Evolutionary conservation across 1,140 invertebrate species (phyloP), one percentile per base, ranked within the genome.

Genomic region (Cepaea nemoralis): DNA sequence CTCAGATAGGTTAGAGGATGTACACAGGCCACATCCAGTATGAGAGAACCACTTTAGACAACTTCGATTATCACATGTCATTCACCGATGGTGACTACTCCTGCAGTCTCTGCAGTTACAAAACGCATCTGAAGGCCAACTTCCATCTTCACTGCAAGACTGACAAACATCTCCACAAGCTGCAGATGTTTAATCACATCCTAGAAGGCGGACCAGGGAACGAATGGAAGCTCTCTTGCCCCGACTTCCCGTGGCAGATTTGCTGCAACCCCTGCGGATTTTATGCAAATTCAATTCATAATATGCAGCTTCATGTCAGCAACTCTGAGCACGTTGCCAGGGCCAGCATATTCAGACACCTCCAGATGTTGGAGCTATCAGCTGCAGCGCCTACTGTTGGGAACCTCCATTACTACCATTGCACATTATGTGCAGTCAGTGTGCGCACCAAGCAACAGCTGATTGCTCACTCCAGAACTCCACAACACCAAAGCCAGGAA

Each of bases 81-180:
- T 94, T 96, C 6, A 79, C 94, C 96, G 50, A 96, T 95, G 97
- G 97, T 45, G 96, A 97, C 87, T 99, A 98, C 91, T 95, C 98
- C 80, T 99, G 98, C 91, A 97, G 98, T 91, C 93, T 99, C 22
- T 99, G 98, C 93, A 97, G 96, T 78, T 99, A 99, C 92, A 99
- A 98, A 91, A 99, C 98, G 0, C 98, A 98, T 90, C 93, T 99
- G 31, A 99, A 99, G 91, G 98, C 98, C 10, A 99, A 99, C 92
- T 99, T 99, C 92, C 98, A 99, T 92, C 94, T 99, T 27, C 98
- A 99, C 90, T 99, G 98, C 91, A 99, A 99, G 92, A 99, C 98
- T 40, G 98, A 99, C 92, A 99, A 99, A 91, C 98, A 99, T 93
- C 92, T 99, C 77, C 98, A 99, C 91, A 94, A 97, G 89, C 93